A percentile compares a stretch with the other conserved stretches of the same genome.
Evolutionary conservation across 1,140 invertebrate species (phyloP).

Genomic region (Antheraea mylitta): DNA sequence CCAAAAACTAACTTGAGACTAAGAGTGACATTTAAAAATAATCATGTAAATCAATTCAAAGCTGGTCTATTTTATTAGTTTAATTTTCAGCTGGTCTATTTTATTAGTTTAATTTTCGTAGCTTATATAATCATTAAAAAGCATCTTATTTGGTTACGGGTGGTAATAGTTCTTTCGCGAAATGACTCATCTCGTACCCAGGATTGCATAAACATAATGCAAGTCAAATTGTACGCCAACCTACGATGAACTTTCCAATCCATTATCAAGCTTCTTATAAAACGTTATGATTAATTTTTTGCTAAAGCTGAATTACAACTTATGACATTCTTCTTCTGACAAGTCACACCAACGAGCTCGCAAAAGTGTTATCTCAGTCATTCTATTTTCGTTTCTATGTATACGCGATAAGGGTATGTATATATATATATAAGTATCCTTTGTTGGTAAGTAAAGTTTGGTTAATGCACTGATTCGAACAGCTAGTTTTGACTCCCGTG

Average conservation of each 20-base stretch:
- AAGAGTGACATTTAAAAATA: no score
- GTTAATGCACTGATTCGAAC: conserved; percentile 45
- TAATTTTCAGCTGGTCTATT: no score
- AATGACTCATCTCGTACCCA: conserved; percentile 43
- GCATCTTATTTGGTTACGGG: not conserved
- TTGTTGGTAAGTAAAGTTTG: conserved; percentile 8
- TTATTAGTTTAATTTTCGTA: no score
- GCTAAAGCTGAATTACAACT: not conserved
- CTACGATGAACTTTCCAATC: not conserved
- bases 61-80: no score
- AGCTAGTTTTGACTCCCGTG: conserved; percentile 65
- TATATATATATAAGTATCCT: no score
- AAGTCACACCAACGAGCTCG: not conserved
- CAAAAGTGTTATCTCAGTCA: not conserved
- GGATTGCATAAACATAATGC: not conserved
- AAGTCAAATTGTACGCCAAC: not conserved
- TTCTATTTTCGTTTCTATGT: not conserved
- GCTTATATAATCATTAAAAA: no score
- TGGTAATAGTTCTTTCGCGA: conserved; percentile 34
- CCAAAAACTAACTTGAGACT: no score
- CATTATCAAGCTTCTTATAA: not conserved
- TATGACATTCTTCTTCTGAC: not conserved
- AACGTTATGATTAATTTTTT: not conserved
- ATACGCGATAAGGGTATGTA: not conserved
- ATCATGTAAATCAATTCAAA: no score